Evolutionary conservation across 2,888 invertebrate genomes (phyloP).

Genomic region (Diplazon laetatorius): DNA sequence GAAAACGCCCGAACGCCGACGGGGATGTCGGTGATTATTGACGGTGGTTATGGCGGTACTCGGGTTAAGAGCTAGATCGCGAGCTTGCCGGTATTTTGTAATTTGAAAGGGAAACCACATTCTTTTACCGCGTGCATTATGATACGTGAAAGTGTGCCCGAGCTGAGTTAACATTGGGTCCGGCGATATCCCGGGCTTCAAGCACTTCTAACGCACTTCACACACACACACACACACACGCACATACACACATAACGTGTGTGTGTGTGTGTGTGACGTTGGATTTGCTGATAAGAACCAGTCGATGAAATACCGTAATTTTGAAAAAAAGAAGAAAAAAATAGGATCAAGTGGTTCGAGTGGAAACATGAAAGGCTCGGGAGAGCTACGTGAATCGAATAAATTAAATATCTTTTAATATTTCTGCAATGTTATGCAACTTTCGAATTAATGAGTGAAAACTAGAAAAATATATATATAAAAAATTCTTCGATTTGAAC

Average conservation of each 20-base stretch:
- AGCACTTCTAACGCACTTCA: constrained; percentile 44
- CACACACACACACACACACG: too few relatives aligned
- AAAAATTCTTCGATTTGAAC: too few relatives aligned
- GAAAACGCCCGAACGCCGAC: constrained; percentile 45
- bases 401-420: too few relatives aligned
- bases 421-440: too few relatives aligned
- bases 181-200: constrained; percentile 25
- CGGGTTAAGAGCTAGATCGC: constrained; percentile 52
- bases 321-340: not conserved
- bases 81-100: constrained; percentile 78
- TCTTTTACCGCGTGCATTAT: constrained; percentile 81
- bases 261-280: not conserved
- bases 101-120: constrained; percentile 82
- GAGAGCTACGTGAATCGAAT: too few relatives aligned
- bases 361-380: too few relatives aligned
- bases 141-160: constrained; percentile 81
- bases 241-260: not conserved
- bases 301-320: not conserved
- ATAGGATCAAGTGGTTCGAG: too few relatives aligned
- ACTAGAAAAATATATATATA: too few relatives aligned
- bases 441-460: too few relatives aligned
- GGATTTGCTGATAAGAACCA: constrained; percentile 1
- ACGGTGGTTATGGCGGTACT: constrained; percentile 35
- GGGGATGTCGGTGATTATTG: constrained; percentile 49
- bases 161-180: constrained; percentile 64